These are phyloP conservation scores for Nycticorax nycticorax DNA, from an alignment of 2,113 vertebrate species.

Conservation along the genomic window DNA sequence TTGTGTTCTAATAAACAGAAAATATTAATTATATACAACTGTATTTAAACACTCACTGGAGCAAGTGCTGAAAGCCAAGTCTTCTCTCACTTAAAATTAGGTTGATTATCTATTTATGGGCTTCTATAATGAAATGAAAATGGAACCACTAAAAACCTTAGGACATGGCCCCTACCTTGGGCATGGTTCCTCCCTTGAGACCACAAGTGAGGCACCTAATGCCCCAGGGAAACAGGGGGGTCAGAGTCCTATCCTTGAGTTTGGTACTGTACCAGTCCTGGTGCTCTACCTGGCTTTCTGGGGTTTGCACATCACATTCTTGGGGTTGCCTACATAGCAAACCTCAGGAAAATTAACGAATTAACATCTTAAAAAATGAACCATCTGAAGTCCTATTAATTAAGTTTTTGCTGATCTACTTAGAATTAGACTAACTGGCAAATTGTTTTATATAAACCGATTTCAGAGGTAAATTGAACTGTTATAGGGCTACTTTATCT, in stretches of 20 bases:
- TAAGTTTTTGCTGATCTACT: background rate
- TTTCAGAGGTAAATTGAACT: background rate
- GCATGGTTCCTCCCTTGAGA: background rate
- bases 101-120: background rate
- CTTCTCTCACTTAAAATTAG: background rate
- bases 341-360: background rate
- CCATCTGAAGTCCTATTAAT: background rate
- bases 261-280: background rate
- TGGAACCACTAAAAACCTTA: background rate
- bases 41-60: background rate
- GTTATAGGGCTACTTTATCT: background rate
- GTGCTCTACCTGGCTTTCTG: background rate
- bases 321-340: background rate
- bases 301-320: background rate
- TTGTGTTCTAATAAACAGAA: background rate
- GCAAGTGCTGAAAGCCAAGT: background rate
- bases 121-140: background rate
- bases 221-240: accelerated
- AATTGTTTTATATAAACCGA: background rate
- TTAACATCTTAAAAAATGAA: background rate
- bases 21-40: background rate
- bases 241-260: background rate
- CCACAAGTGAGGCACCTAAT: background rate
- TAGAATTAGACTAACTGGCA: background rate
- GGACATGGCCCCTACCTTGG: background rate